phyloP scores from a whole-genome alignment of 2,113 vertebrate genomes.

The Brachyhypopomus gauderio region DNA sequence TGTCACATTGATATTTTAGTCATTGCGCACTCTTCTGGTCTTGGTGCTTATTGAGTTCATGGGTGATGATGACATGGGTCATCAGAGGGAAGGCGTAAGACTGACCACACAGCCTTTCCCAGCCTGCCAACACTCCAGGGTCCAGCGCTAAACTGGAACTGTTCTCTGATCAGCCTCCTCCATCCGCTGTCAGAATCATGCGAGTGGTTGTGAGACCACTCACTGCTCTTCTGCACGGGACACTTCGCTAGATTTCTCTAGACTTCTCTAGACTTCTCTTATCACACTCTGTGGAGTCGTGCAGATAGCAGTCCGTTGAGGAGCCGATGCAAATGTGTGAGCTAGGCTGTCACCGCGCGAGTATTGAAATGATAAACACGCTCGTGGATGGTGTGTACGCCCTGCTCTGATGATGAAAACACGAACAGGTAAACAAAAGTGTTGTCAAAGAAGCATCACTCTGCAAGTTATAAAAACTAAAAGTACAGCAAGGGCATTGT shows the following conservation, averaged over 20 bases:
- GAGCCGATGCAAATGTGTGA: background rate
- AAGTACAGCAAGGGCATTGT: too few relatives aligned
- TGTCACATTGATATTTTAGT: too few relatives aligned
- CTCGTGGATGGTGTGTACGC: background rate
- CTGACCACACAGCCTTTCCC: too few relatives aligned
- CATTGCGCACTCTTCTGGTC: too few relatives aligned
- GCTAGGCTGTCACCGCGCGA: background rate
- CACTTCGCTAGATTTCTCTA: background rate
- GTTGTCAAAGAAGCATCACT: background rate
- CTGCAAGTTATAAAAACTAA: too few relatives aligned
- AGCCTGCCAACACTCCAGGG: background rate
- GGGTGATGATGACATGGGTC: too few relatives aligned
- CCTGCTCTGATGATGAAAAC: background rate
- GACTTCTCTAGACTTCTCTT: background rate
- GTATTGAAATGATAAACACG: background rate
- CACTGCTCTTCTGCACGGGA: background rate
- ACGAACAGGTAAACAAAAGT: background rate
- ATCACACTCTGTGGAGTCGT: background rate
- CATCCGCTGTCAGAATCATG: background rate
- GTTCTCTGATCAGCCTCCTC: background rate
- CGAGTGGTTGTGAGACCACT: too few relatives aligned
- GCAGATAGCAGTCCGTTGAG: background rate
- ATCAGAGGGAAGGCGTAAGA: too few relatives aligned
- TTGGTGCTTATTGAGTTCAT: too few relatives aligned
- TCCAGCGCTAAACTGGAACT: background rate